A percentile compares a stretch with the other conserved stretches of the same genome.
Evolutionary conservation across 2,797 vertebrate species (phyloP).

Genomic region (Nyctibius grandis): DNA sequence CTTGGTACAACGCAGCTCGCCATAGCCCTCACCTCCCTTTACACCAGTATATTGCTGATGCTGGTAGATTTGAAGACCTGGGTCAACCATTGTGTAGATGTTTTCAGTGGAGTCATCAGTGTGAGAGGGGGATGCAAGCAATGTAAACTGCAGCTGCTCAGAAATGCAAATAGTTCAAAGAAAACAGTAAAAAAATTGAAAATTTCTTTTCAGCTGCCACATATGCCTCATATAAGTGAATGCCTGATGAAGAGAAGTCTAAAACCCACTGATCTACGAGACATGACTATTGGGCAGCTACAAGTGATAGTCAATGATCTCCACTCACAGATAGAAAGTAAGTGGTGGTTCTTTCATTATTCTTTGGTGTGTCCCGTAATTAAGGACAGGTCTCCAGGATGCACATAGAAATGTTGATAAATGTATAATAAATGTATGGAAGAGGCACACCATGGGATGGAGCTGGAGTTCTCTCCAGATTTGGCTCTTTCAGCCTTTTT

Average conservation of each 20-base stretch:
- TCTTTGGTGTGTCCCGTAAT: fast-evolving
- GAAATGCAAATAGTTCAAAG: neutral
- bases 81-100: fast-evolving
- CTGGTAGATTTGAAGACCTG: neutral
- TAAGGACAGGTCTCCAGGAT: neutral
- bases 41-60: fast-evolving
- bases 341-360: constrained; percentile 61
- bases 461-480: neutral
- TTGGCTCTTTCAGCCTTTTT: neutral
- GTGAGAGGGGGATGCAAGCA: neutral
- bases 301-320: constrained; percentile 98
- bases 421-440: too few relatives aligned
- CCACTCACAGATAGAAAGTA: constrained; percentile 98
- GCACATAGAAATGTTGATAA: neutral
- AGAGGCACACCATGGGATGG: neutral
- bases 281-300: constrained; percentile 97
- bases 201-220: constrained; percentile 83
- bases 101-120: fast-evolving
- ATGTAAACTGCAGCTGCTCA: neutral
- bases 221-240: constrained; percentile 97
- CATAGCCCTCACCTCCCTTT: neutral
- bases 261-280: constrained; percentile 92
- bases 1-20: neutral
- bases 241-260: constrained; percentile 98
- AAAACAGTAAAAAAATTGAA: neutral